These are phyloP conservation scores for Syngnathus floridae DNA, from an alignment of 2,113 vertebrate species.

Conservation along the genomic window DNA sequence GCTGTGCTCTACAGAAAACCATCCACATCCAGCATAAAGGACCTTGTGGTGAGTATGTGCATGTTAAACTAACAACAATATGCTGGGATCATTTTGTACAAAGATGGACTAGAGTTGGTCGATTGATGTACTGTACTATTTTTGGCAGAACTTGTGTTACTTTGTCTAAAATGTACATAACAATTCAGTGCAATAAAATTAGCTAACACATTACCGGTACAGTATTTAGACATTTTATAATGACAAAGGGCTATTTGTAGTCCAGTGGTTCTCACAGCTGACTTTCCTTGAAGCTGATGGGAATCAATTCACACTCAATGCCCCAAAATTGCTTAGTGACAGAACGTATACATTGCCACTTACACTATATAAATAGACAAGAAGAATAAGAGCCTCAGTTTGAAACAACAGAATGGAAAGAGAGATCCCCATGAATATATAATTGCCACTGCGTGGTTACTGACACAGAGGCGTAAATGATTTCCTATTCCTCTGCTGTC, in stretches of 20 bases:
- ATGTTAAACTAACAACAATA: not conserved
- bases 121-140: not conserved
- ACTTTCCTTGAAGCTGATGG: too few species aligned
- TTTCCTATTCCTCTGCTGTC: not conserved
- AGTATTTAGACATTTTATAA: not conserved
- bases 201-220: not conserved
- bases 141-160: not conserved
- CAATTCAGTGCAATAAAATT: not conserved
- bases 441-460: not conserved
- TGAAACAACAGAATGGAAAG: not conserved
- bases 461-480: not conserved
- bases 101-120: not conserved
- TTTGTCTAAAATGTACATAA: not conserved
- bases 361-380: not conserved
- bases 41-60: slow-evolving; percentile 80
- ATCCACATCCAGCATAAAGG: slow-evolving; percentile 79
- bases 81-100: not conserved
- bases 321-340: not conserved
- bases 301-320: not conserved
- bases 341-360: not conserved
- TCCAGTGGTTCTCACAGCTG: too few species aligned
- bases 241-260: too few species aligned
- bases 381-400: not conserved
- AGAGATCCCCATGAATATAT: not conserved
- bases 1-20: slow-evolving; percentile 77